Evolutionary conservation across 1,140 invertebrate genomes (phyloP).

Genomic region (Gonioctena quinquepunctata): DNA sequence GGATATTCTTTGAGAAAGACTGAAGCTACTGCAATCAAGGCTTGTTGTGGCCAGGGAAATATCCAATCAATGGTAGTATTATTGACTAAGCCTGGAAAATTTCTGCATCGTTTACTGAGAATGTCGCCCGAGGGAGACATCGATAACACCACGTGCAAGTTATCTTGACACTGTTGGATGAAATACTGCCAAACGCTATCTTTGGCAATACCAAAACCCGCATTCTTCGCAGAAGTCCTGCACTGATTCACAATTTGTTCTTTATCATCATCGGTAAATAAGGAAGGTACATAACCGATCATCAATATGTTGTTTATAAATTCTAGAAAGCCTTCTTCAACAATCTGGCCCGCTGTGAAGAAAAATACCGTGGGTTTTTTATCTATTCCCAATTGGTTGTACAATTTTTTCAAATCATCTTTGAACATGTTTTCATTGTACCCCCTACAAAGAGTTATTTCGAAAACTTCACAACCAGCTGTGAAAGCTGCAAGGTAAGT

Average conservation of each 20-base stretch:
- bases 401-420: constrained; percentile 83
- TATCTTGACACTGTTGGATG: constrained; percentile 72
- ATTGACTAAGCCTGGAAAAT: constrained; percentile 91
- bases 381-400: constrained; percentile 74
- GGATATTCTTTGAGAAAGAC: constrained; percentile 70
- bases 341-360: constrained; percentile 80
- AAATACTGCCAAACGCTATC: constrained; percentile 87
- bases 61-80: constrained; percentile 95
- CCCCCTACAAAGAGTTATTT: constrained; percentile 79
- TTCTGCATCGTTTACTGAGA: constrained; percentile 79
- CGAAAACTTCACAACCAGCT: constrained; percentile 78
- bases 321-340: constrained; percentile 82
- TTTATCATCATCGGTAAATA: constrained; percentile 87
- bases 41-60: constrained; percentile 88
- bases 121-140: constrained; percentile 86
- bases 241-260: constrained; percentile 72
- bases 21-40: constrained; percentile 81
- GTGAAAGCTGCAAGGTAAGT: constrained; percentile 74
- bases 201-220: constrained; percentile 71
- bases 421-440: constrained; percentile 82
- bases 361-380: constrained; percentile 81
- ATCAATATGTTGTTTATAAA: constrained; percentile 89
- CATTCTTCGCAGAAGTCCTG: constrained; percentile 68
- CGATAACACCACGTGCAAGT: constrained; percentile 86
- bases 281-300: constrained; percentile 77